A percentile compares a stretch with the other conserved stretches of the same genome.
These are phyloP conservation scores for Iguana delicatissima DNA, from an alignment of 2,797 vertebrate genomes.

Conservation along the genomic window DNA sequence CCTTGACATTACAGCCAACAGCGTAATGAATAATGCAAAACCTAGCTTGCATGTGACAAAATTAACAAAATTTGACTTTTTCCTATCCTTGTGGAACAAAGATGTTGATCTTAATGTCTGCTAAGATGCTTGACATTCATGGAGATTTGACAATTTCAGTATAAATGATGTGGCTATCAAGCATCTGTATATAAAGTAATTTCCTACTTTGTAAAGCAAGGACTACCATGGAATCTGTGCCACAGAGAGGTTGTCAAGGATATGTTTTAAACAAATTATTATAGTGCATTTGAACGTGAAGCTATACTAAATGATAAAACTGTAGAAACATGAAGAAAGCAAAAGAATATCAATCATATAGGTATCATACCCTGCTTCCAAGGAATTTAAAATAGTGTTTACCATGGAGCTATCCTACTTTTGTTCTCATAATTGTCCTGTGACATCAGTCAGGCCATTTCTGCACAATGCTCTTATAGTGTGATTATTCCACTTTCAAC, in stretches of 20 bases:
- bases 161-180: slow-evolving; percentile 20
- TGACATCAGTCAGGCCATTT: no score
- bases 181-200: neutral
- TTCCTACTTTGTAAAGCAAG: neutral
- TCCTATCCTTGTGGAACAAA: neutral
- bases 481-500: no score
- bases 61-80: slow-evolving; percentile 35
- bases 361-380: neutral
- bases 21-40: slow-evolving; percentile 48
- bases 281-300: neutral
- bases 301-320: neutral
- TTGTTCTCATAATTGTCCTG: no score
- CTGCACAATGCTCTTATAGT: no score
- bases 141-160: slow-evolving; percentile 44
- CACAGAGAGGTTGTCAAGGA: neutral
- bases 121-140: neutral
- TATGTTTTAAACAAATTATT: slow-evolving; percentile 5
- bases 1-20: slow-evolving; percentile 50
- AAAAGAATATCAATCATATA: neutral
- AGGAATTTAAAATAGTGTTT: neutral
- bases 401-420: neutral
- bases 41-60: neutral
- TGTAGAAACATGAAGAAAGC: neutral
- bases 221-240: neutral
- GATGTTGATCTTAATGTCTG: slow-evolving; percentile 33